phyloP scores from a whole-genome alignment of 2,888 invertebrate genomes.

The Agrotis segetum region DNA sequence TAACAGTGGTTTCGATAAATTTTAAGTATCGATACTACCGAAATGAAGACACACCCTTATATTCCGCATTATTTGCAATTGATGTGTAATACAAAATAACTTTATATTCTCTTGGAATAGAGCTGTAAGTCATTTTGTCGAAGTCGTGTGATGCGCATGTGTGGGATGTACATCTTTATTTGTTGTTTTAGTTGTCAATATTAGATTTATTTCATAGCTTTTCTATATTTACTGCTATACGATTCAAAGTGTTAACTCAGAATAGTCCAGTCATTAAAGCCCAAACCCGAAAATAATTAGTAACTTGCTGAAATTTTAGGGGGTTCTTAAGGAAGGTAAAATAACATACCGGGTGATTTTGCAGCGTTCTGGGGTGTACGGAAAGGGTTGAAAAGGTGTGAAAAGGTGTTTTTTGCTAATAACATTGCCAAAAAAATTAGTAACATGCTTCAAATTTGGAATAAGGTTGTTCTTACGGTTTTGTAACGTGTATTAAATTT shows the following conservation, averaged over 20 bases:
- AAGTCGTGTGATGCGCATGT: background rate
- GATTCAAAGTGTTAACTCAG: conserved; percentile 11
- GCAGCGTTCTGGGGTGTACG: too few relatives aligned
- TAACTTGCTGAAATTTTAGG: too few relatives aligned
- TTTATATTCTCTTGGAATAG: conserved; percentile 16
- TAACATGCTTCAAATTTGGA: too few relatives aligned
- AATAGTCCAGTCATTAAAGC: too few relatives aligned
- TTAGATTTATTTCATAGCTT: conserved; percentile 22
- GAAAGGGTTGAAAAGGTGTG: too few relatives aligned
- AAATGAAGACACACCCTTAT: background rate
- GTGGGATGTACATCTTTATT: conserved; percentile 27
- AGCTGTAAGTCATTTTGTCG: conserved; percentile 22
- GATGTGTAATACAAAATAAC: conserved; percentile 20
- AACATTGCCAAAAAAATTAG: too few relatives aligned
- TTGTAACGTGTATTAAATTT: too few relatives aligned
- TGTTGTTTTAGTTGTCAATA: conserved; percentile 30
- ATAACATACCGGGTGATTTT: too few relatives aligned
- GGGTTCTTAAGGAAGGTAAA: too few relatives aligned
- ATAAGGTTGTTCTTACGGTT: too few relatives aligned
- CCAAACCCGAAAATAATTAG: too few relatives aligned
- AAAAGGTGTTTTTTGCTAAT: too few relatives aligned
- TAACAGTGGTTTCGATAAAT: background rate
- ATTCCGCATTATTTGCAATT: conserved; percentile 4
- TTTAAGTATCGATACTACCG: background rate
- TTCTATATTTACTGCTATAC: conserved; percentile 17